Evolutionary conservation across 2,113 vertebrate genomes (phyloP), one percentile per base, ranked within the genome.

Genomic region (Hyla sarda): DNA sequence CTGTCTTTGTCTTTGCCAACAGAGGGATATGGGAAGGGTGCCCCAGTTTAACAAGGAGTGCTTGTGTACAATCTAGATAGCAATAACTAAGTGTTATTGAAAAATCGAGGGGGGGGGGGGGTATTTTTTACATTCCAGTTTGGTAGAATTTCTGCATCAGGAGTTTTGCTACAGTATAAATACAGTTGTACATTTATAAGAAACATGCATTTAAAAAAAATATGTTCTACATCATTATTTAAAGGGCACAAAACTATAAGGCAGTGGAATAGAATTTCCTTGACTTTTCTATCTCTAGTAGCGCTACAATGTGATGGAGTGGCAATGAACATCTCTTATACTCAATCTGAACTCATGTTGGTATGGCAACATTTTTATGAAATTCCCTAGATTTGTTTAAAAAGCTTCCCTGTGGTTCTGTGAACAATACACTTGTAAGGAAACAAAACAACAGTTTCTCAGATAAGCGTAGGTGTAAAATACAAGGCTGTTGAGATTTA

Each of bases 291-390:
- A 23, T 71, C 32, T 41, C 67, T 41, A 19, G 10, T 11, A 41
- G 17, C 67, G 23, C 67, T 32, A 19, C 65, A 32, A 3, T 69
- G 30, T 19, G 34, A 69, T 34, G 30, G 65, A 69, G 30, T 41
- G 32, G 10, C 23, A 23, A 71, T 19, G 19, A 71, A 71, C 19
- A 17, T 41, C 19, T 41, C 67, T 23, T 71, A n/a, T 71, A 54
- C 1, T 32, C 71, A 60, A 30, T 28, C 28, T 75, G 37, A 41
- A 60, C 12, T 12, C 32, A 83, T 60, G 82, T 84, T 84, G 82
- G 82, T 84, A 84, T 84, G 82, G 82, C 69, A 84, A 84, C 82
- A 60, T 74, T 60, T 72, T 84, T 84, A 73, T 74, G 71, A 74
- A 84, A 74, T 74, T 84, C 54, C 34, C 17, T 60, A 11, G 69